These are phyloP conservation scores for Aphaenogaster rudis DNA, from an alignment of 1,140 invertebrate genomes.

Conservation along the genomic window DNA sequence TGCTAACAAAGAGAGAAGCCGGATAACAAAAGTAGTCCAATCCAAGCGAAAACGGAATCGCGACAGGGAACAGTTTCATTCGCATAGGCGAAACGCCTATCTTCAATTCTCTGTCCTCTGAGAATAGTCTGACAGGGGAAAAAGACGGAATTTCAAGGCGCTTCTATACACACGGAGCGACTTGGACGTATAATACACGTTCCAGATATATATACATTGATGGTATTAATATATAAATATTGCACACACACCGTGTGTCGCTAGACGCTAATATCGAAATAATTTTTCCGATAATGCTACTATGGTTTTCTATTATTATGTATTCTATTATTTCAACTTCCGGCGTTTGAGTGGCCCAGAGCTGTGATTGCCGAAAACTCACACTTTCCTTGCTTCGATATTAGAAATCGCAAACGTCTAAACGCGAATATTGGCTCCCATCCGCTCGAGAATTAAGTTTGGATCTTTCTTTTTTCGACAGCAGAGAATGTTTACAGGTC, in stretches of 20 bases:
- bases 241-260: neutral
- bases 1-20: slow-evolving; percentile 51
- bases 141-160: neutral
- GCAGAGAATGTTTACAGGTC: neutral
- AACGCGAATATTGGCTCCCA: neutral
- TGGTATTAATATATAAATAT: slow-evolving; percentile 16
- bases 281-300: neutral
- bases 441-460: neutral
- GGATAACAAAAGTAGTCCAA: slow-evolving; percentile 21
- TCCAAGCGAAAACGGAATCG: slow-evolving; percentile 13
- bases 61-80: slow-evolving; percentile 15
- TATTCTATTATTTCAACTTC: neutral
- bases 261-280: neutral
- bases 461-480: neutral
- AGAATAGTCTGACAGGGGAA: neutral
- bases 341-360: neutral
- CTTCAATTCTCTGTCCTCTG: neutral
- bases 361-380: neutral
- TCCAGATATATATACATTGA: neutral
- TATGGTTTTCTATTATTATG: neutral
- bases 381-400: neutral
- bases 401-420: neutral
- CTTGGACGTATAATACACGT: neutral
- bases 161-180: slow-evolving; percentile 3
- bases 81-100: neutral